A percentile compares a stretch with the other conserved stretches of the same genome.
These are phyloP conservation scores for Drosophila fuyamai DNA, from an alignment of 1,140 invertebrate species.

Conservation along the genomic window DNA sequence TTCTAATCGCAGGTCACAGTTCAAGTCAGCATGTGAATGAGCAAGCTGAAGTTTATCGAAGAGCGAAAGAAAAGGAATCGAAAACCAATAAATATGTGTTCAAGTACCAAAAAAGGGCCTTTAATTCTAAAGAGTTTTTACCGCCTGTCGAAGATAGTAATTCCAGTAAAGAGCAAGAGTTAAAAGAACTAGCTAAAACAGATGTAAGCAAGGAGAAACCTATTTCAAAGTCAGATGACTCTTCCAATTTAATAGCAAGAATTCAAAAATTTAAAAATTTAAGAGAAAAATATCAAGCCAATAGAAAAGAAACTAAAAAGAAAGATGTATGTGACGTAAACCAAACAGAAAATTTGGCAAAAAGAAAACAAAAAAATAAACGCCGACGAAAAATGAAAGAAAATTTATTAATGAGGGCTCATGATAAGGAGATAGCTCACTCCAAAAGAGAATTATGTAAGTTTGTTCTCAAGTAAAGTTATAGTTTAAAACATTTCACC, in stretches of 20 bases:
- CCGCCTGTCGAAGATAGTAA: neutral
- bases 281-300: neutral
- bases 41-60: neutral
- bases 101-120: neutral
- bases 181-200: neutral
- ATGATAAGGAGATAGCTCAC: too few species aligned
- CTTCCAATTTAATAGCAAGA: neutral
- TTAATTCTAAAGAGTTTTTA: too few species aligned
- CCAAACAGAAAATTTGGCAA: neutral
- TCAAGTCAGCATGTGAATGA: neutral
- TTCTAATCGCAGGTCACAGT: slow-evolving; percentile 11
- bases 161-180: neutral
- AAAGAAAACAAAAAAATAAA: neutral
- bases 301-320: too few species aligned
- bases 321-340: neutral
- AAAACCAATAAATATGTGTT: neutral
- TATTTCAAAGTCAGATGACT: neutral
- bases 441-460: neutral
- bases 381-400: neutral
- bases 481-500: neutral
- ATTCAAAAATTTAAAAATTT: neutral
- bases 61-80: neutral
- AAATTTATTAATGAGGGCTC: too few species aligned
- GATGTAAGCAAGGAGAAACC: neutral
- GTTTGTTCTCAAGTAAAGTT: neutral